Percentiles rank a stretch among this genome's conserved stretches.
Conservation (phyloP, 2,113 vertebrate species). For the Vulpes lagopus region DNA sequence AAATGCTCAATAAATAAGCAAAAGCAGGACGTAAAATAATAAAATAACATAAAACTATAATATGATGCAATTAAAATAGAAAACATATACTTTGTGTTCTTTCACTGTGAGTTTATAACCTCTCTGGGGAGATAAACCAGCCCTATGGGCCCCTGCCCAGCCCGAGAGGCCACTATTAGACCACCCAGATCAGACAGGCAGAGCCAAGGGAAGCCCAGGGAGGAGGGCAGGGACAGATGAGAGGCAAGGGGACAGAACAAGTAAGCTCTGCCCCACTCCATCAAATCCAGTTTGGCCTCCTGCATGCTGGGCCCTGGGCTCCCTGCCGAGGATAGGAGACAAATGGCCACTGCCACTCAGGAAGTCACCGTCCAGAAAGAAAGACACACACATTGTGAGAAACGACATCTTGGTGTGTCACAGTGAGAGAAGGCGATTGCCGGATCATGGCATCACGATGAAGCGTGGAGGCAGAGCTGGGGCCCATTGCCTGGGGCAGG, state of each 20-base stretch:
- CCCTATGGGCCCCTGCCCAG: neutral
- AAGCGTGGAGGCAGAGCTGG: neutral
- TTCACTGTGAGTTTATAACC: neutral
- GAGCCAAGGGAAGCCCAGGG: neutral
- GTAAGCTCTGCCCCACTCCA: neutral
- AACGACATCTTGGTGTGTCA: neutral
- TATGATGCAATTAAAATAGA: neutral
- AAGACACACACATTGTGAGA: neutral
- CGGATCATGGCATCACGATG: neutral
- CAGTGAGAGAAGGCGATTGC: neutral
- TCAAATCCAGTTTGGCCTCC: neutral
- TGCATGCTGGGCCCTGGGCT: neutral
- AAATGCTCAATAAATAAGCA: neutral
- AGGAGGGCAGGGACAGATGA: fast-evolving
- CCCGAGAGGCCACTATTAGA: neutral
- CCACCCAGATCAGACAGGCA: neutral
- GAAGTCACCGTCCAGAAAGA: neutral
- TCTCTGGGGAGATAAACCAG: neutral
- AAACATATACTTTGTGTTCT: neutral
- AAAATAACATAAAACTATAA: neutral
- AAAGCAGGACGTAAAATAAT: neutral
- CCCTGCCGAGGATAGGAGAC: neutral
- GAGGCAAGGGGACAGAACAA: neutral
- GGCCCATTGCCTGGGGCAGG: neutral
- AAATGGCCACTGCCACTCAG: neutral